A percentile compares a stretch with the other conserved stretches of the same genome.
These are phyloP conservation scores for Syrrhaptes paradoxus DNA, from an alignment of 2,113 vertebrate genomes.

Conservation along the genomic window DNA sequence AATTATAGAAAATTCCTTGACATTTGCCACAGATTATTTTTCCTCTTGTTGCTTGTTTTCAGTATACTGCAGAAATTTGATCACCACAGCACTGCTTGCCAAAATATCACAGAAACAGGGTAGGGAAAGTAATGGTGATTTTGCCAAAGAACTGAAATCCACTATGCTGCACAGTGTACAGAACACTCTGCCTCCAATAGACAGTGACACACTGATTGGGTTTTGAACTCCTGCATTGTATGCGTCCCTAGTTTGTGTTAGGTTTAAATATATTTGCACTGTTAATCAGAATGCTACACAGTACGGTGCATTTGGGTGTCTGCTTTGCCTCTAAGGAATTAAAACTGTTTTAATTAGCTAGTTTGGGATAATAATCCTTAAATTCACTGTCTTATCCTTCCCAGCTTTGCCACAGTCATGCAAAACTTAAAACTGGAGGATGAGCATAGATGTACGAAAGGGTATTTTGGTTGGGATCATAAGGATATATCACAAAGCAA, in stretches of 20 bases:
- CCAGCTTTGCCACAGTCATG: not conserved
- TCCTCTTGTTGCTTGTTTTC: conserved; percentile 41
- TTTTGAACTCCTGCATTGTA: not conserved
- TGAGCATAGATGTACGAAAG: not conserved
- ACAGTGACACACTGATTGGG: not conserved
- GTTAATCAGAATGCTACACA: not conserved
- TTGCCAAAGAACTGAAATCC: conserved; percentile 46
- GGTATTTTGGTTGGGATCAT: not conserved
- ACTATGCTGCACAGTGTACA: not conserved
- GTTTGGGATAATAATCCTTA: not conserved
- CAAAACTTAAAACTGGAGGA: not conserved
- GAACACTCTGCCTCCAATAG: not conserved
- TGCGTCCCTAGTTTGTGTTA: not conserved
- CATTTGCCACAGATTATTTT: conserved; percentile 42
- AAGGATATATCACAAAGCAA: not conserved
- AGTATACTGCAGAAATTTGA: conserved; percentile 32
- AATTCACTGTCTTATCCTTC: not conserved
- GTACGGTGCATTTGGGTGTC: not conserved
- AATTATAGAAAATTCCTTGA: conserved; percentile 2
- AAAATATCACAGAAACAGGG: conserved; percentile 10
- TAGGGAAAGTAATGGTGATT: not conserved
- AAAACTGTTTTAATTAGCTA: not conserved
- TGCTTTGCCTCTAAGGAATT: not conserved
- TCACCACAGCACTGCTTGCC: conserved; percentile 16
- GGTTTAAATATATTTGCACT: not conserved